Evolutionary conservation across 2,797 vertebrate species (phyloP).

Genomic region (Sebastes taczanowskii): DNA sequence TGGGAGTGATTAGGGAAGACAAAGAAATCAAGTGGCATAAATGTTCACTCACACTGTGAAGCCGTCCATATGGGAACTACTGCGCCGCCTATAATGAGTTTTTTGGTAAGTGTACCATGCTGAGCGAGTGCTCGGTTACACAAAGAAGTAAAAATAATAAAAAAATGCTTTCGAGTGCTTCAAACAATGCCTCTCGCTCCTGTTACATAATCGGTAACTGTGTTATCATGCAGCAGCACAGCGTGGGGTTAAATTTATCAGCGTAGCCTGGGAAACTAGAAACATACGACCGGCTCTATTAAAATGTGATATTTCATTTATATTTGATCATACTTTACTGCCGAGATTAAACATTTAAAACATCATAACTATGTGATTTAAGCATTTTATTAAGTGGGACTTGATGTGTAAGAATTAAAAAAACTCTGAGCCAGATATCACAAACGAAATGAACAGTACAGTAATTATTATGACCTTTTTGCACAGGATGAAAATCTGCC

Average conservation of each 20-base stretch:
- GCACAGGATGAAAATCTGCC: background rate
- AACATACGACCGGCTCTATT: background rate
- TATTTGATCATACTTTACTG: background rate
- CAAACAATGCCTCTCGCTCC: background rate
- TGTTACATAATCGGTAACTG: background rate
- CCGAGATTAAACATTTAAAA: background rate
- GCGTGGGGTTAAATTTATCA: background rate
- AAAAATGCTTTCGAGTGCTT: background rate
- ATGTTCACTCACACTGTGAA: conserved; percentile 32
- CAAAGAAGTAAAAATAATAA: background rate
- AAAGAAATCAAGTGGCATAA: conserved; percentile 19
- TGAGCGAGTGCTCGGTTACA: background rate
- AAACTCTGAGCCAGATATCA: background rate
- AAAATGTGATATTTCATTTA: background rate
- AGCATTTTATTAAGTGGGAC: background rate
- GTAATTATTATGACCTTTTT: background rate
- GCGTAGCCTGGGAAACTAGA: background rate
- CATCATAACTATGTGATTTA: background rate
- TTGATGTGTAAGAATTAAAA: background rate
- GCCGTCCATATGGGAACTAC: conserved; percentile 18
- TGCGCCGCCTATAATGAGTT: conserved; percentile 21
- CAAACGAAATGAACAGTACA: background rate
- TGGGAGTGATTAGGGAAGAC: conserved; percentile 42
- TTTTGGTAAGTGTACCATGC: conserved; percentile 2
- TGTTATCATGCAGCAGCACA: background rate